Base-by-base conservation (phyloP, 1,140 invertebrate genomes). In the Drosophila dunni region DNA sequence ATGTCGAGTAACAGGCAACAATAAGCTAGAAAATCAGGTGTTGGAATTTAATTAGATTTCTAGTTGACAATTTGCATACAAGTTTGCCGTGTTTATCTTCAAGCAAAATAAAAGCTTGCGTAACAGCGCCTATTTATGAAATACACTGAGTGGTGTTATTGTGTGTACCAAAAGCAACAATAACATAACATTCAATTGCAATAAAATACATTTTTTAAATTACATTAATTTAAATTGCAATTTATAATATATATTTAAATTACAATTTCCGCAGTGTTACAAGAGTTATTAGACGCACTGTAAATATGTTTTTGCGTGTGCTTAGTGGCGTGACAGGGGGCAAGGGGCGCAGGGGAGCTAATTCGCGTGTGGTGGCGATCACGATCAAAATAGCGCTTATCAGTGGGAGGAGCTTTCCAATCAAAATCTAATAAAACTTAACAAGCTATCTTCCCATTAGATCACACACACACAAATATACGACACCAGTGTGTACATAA, bases 1-100 rank as follows among this genome's bases (percentile, higher is more conserved):
- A 77, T 7, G 91, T 92, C 17, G 91, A 84, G 54, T 92, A 88
- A 54, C 90, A 88, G 46, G 91, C 79, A 62, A 91, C 73, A 44
- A 91, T 48, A 75, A 73, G 74, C 3, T 20, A 40, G 53, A 56
- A 56, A 8, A 10, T 9, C 68, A 64, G 51, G 44, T 71, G 20
- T 20, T 65, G 48, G 48, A 24, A 42, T 64, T 50, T 42, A 42
- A 24, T 57, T 61, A 11, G 36, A 17, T 48, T 40, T 68, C 51
- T 44, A 53, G 56, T 36, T 15, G 9, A 10, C 42, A n/a, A 88
- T 86, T 83, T 73, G 79, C 83, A 86, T 79, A 88, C 77, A 34
- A 33, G 81, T 68, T 83, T 80, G 29, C 6, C 58, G 63, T 36
- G 64, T 69, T 63, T 61, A 24, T 62, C 34, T 51, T n/a, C 10